phyloP scores from a whole-genome alignment of 2,797 vertebrate genomes.

The Falco concolor region DNA sequence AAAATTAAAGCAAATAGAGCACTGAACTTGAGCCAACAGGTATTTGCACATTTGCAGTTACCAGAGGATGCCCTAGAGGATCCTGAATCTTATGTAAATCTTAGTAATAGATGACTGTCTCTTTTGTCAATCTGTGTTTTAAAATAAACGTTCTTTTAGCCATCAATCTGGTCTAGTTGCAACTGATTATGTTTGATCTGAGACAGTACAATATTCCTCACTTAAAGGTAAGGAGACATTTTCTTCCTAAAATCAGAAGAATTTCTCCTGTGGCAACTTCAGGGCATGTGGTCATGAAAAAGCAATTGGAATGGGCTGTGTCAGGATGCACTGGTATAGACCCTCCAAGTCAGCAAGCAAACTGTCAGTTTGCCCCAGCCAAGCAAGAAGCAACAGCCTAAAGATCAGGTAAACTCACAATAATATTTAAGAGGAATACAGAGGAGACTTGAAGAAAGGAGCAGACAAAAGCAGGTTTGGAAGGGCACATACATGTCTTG shows the following conservation, averaged over 20 bases:
- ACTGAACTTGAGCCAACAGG: neutral
- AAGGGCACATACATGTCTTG: accelerated
- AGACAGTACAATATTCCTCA: neutral
- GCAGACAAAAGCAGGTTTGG: neutral
- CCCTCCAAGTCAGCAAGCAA: neutral
- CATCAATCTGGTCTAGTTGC: neutral
- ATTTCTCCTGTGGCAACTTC: neutral
- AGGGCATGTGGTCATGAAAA: neutral
- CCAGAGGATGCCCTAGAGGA: neutral
- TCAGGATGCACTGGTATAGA: neutral
- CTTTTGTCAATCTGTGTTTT: neutral
- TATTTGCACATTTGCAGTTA: neutral
- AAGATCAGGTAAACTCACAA: accelerated
- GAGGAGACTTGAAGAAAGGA: neutral
- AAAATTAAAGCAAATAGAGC: neutral
- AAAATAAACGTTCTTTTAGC: neutral
- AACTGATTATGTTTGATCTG: neutral
- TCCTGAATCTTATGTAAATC: neutral
- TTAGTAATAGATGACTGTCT: neutral
- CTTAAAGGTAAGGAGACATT: neutral
- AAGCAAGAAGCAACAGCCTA: neutral
- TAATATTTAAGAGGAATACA: neutral
- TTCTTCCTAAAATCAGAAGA: neutral
- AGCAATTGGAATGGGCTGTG: neutral
- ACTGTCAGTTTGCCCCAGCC: neutral